phyloP scores from a whole-genome alignment of 2,113 vertebrate species.

The Sceloporus undulatus region DNA sequence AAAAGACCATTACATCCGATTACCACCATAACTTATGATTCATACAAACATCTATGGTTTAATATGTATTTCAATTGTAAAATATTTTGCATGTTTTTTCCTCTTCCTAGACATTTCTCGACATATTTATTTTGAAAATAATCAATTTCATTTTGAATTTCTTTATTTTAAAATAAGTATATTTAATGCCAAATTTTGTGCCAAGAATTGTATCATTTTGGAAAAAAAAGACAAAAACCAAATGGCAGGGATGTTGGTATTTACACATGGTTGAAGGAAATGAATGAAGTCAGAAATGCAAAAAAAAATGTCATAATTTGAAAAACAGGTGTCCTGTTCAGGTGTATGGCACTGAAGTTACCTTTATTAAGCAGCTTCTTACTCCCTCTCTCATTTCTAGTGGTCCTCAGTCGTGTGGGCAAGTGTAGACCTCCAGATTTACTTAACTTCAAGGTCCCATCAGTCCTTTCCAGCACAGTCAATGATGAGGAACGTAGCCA shows the following conservation, averaged over 20 bases:
- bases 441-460: no score
- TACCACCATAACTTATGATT: background rate
- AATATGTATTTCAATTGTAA: background rate
- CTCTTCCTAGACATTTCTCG: background rate
- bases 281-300: background rate
- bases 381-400: background rate
- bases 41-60: background rate
- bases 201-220: background rate
- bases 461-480: no score
- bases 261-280: background rate
- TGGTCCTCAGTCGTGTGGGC: no score
- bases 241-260: background rate
- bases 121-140: background rate
- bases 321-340: background rate
- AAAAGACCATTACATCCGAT: background rate
- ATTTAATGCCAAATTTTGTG: background rate
- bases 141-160: background rate
- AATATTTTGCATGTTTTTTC: background rate
- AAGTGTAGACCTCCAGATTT: no score
- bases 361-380: background rate
- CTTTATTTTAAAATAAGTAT: background rate
- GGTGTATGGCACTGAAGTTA: background rate
- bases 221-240: background rate
- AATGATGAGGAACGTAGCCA: no score
- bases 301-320: background rate